phyloP scores from a whole-genome alignment of 2,888 invertebrate species.

The Rhopalosiphum nymphaeae region DNA sequence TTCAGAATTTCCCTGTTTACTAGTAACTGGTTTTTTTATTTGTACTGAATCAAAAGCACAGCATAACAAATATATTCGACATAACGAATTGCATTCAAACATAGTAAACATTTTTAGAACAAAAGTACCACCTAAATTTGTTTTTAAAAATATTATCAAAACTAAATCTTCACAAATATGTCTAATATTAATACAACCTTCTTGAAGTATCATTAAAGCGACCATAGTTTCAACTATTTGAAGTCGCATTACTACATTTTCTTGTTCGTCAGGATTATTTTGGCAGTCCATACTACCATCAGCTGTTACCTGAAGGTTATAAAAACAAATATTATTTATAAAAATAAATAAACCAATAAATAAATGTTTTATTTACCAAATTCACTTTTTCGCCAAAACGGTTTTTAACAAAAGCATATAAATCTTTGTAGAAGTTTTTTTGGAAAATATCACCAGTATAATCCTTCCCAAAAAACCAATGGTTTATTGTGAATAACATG shows the following conservation, averaged over 20 bases:
- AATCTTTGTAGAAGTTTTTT: conserved; percentile 71
- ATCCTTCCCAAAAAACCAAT: conserved; percentile 91
- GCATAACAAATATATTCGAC: conserved; percentile 83
- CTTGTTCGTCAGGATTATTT: conserved; percentile 88
- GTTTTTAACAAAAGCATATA: conserved; percentile 22
- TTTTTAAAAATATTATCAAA: conserved; percentile 61
- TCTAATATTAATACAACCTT: conserved; percentile 45
- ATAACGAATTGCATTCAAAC: conserved; percentile 86
- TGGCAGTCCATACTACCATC: conserved; percentile 95
- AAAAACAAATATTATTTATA: background rate
- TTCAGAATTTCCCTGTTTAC: conserved; percentile 96
- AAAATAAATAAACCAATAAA: background rate
- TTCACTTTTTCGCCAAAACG: conserved; percentile 51
- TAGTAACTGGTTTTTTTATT: conserved; percentile 89
- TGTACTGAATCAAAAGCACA: conserved; percentile 81
- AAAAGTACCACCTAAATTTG: conserved; percentile 79
- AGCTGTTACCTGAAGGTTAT: conserved; percentile 78
- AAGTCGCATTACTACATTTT: conserved; percentile 81
- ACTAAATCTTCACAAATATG: background rate
- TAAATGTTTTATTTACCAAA: conserved; percentile 37
- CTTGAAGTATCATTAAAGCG: conserved; percentile 69
- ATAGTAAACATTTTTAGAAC: conserved; percentile 92
- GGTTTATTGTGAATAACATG: conserved; percentile 81
- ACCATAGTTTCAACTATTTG: conserved; percentile 81
- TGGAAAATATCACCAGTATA: conserved; percentile 87